Evolutionary conservation across 2,797 vertebrate genomes (phyloP).

Genomic region (Spinibarbus caldwelli): DNA sequence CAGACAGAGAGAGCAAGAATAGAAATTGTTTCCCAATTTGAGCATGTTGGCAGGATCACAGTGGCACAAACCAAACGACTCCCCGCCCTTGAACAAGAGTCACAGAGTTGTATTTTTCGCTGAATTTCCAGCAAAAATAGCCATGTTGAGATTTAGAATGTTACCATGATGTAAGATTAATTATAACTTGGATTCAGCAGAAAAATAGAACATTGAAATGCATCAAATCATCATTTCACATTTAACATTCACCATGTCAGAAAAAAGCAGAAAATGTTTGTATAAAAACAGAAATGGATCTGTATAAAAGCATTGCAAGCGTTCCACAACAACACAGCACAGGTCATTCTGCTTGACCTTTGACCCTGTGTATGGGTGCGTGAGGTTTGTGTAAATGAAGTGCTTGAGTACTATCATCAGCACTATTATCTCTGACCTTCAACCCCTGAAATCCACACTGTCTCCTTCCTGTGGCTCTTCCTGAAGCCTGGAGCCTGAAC

Average conservation of each 20-base stretch:
- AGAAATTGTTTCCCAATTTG: constrained; percentile 19
- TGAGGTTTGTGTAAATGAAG: constrained; percentile 50
- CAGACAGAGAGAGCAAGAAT: constrained; percentile 11
- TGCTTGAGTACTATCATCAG: constrained; percentile 26
- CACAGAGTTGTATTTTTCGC: background rate
- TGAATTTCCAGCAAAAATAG: constrained; percentile 14
- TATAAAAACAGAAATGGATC: constrained; percentile 3
- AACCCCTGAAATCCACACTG: constrained; percentile 50
- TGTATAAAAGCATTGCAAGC: background rate
- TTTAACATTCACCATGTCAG: background rate
- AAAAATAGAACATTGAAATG: background rate
- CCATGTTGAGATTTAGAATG: background rate
- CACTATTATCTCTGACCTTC: constrained; percentile 51
- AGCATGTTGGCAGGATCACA: constrained; percentile 22
- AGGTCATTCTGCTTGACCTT: constrained; percentile 35
- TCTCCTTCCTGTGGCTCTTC: constrained; percentile 56
- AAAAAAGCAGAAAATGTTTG: background rate
- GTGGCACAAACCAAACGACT: constrained; percentile 1
- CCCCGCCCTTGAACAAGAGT: background rate
- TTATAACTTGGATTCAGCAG: background rate
- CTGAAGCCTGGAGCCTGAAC: constrained; percentile 41
- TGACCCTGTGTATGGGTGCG: constrained; percentile 9
- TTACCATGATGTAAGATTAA: background rate
- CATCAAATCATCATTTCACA: background rate
- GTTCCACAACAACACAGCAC: constrained; percentile 3